Conservation (phyloP, 2,113 vertebrate species). For the Desmodus rotundus region DNA sequence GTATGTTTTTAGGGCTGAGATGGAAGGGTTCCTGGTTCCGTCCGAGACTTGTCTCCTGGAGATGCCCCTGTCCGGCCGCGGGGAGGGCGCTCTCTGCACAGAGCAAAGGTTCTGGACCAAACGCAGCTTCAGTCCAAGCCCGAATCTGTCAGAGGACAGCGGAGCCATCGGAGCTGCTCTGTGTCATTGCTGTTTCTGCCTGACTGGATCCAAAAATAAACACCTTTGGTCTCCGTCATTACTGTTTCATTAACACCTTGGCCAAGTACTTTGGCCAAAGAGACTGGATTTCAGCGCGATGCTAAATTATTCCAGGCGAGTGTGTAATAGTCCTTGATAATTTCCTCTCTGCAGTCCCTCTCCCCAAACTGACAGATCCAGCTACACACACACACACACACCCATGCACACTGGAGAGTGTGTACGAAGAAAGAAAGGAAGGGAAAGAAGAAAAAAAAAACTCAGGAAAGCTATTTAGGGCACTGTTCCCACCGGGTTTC, state of each 20-base stretch:
- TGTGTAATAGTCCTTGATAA: constrained; percentile 64
- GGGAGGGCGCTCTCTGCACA: neutral
- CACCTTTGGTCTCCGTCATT: constrained; percentile 52
- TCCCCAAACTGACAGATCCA: neutral
- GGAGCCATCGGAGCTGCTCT: constrained; percentile 29
- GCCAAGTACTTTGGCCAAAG: constrained; percentile 55
- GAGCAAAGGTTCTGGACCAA: neutral
- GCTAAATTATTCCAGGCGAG: constrained; percentile 63
- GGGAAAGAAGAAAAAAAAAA: neutral
- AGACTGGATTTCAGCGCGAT: constrained; percentile 49
- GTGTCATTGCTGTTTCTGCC: constrained; percentile 56
- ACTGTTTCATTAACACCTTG: constrained; percentile 52
- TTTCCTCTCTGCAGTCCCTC: neutral
- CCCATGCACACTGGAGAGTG: constrained; percentile 20
- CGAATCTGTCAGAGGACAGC: constrained; percentile 23
- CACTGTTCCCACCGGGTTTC: constrained; percentile 84
- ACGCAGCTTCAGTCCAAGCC: neutral
- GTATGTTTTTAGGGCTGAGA: neutral
- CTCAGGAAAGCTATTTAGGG: constrained; percentile 82
- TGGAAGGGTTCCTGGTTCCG: neutral
- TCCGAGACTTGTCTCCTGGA: neutral
- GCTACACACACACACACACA: neutral
- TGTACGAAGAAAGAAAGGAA: constrained; percentile 60
- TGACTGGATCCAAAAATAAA: constrained; percentile 52
- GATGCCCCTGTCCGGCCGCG: neutral